A percentile compares a stretch with the other conserved stretches of the same genome.
These are phyloP conservation scores for Caenorhabditis macrosperma DNA, from an alignment of 2,888 invertebrate genomes.

Conservation along the genomic window DNA sequence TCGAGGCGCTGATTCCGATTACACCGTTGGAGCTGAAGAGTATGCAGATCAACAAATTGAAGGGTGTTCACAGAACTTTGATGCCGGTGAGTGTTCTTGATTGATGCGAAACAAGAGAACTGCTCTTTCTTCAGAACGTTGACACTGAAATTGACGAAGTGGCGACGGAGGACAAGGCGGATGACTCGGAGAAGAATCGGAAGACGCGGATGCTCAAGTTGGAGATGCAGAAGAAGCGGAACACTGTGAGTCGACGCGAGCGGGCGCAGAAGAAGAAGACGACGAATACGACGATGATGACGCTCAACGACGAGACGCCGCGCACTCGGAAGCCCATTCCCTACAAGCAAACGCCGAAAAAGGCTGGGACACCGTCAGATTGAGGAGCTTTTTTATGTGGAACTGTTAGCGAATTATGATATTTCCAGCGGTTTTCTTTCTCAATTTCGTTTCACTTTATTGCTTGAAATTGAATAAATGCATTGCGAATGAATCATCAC, in stretches of 20 bases:
- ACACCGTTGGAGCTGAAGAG: constrained; percentile 25
- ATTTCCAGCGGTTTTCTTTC: no score
- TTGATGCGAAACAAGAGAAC: not conserved
- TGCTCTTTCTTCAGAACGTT: constrained; percentile 13
- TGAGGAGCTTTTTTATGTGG: not conserved
- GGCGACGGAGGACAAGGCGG: constrained; percentile 19
- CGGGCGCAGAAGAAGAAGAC: not conserved
- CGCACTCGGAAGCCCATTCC: constrained; percentile 16
- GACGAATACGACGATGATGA: not conserved
- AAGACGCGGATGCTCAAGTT: not conserved
- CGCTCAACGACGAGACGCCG: constrained; percentile 29
- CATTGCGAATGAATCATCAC: no score
- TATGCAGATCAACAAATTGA: constrained; percentile 53
- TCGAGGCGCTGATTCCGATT: constrained; percentile 25
- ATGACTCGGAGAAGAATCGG: constrained; percentile 19
- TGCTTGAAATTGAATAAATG: no score
- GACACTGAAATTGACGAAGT: constrained; percentile 19
- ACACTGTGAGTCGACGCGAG: constrained; percentile 2
- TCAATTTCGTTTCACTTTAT: no score
- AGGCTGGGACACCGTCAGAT: not conserved
- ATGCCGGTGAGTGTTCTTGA: constrained; percentile 34
- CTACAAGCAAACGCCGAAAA: not conserved
- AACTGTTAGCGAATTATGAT: no score
- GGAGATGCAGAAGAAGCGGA: constrained; percentile 14
- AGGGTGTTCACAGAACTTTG: constrained; percentile 43